Evolutionary conservation across 2,113 vertebrate genomes (phyloP).

Genomic region (Gallinago jamesoni): DNA sequence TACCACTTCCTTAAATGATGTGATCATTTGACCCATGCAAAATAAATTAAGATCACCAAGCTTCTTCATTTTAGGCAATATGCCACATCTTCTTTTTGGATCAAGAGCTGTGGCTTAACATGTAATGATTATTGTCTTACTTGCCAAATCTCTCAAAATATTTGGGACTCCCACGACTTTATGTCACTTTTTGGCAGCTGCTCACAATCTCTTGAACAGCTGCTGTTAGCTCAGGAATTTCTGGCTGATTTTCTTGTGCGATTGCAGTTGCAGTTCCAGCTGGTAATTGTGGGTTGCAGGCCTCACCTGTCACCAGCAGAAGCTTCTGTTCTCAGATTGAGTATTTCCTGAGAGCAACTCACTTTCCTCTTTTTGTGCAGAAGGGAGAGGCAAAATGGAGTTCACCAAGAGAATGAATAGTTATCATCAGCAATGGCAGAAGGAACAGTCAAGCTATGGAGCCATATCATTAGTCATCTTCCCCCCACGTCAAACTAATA

Average conservation of each 20-base stretch:
- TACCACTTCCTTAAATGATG: background rate
- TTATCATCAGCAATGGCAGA: background rate
- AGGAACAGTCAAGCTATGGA: background rate
- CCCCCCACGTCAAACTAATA: background rate
- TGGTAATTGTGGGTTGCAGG: background rate
- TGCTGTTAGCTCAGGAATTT: conserved; percentile 8
- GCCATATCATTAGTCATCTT: background rate
- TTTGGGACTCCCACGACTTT: background rate
- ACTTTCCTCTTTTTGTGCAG: background rate
- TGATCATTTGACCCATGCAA: background rate
- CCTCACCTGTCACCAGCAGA: background rate
- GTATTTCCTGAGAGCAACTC: background rate
- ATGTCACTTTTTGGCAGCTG: background rate
- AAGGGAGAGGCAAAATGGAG: background rate
- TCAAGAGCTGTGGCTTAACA: background rate
- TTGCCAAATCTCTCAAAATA: conserved; percentile 12
- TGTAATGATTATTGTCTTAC: background rate
- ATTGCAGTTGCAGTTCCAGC: background rate
- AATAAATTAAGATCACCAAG: background rate
- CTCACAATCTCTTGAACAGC: background rate
- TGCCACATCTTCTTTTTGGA: background rate
- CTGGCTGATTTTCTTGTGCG: background rate
- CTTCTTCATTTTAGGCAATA: background rate
- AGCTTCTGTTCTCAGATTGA: background rate
- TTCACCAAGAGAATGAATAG: background rate